Conservation (phyloP, 2,888 invertebrate species). For the Andrena praecox region DNA sequence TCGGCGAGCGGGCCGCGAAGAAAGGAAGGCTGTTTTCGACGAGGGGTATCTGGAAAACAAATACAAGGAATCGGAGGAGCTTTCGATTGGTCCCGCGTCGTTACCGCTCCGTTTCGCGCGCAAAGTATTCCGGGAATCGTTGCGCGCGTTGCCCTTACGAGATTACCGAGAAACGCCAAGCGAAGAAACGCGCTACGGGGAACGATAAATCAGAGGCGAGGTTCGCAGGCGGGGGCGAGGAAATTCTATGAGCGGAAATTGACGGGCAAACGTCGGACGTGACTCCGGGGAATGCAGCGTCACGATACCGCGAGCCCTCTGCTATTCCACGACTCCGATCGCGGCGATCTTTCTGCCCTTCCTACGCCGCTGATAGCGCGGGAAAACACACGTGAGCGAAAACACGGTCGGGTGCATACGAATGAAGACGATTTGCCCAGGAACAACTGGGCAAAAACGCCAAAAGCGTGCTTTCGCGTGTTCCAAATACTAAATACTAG, state of each 20-base stretch:
- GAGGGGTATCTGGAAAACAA: conserved; percentile 22
- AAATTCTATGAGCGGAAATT: background rate
- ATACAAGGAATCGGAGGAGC: conserved; percentile 17
- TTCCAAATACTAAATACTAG: too few species aligned
- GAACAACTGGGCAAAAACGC: background rate
- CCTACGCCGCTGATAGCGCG: conserved; percentile 30
- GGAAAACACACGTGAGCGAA: conserved; percentile 48
- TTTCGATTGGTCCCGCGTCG: conserved; percentile 15
- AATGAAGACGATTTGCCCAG: conserved; percentile 29
- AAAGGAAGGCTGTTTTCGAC: background rate
- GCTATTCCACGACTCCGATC: background rate
- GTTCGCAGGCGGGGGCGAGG: background rate
- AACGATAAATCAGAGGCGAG: conserved; percentile 17
- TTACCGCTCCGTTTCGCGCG: background rate
- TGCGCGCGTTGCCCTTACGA: conserved; percentile 1
- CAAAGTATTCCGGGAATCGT: conserved; percentile 27
- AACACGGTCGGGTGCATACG: conserved; percentile 26
- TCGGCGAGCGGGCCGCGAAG: background rate
- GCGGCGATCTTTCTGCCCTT: conserved; percentile 2
- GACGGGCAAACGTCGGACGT: background rate
- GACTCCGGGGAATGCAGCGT: background rate
- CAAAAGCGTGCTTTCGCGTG: background rate
- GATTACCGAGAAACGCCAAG: conserved; percentile 12
- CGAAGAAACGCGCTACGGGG: conserved; percentile 2
- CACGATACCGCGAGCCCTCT: conserved; percentile 2